Percentiles rank a stretch among this genome's conserved stretches.
These are phyloP conservation scores for Pristionchus fissidentatus DNA, from an alignment of 2,888 invertebrate species.

Conservation along the genomic window DNA sequence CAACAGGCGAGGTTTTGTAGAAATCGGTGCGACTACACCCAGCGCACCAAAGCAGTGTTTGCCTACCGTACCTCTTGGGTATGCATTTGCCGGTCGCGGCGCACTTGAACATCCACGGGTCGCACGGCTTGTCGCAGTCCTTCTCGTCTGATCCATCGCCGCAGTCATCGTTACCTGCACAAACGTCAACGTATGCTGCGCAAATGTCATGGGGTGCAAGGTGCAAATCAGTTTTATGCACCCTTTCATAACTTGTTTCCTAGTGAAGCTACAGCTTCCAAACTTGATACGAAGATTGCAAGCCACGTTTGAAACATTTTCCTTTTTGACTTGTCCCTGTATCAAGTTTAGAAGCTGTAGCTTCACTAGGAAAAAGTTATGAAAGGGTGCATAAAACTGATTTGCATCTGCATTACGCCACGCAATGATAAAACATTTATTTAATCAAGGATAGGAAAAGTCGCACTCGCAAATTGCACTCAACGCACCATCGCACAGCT, in stretches of 20 bases:
- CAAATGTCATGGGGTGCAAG: too few relatives aligned
- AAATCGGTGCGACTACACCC: neutral
- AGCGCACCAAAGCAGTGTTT: neutral
- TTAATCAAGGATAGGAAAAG: neutral
- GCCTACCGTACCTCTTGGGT: slow-evolving; percentile 83
- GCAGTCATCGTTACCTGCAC: slow-evolving; percentile 70
- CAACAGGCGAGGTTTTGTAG: neutral
- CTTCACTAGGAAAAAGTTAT: too few relatives aligned
- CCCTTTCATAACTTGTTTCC: too few relatives aligned
- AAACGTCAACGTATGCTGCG: too few relatives aligned
- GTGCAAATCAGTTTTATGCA: too few relatives aligned
- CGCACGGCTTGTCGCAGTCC: slow-evolving; percentile 75
- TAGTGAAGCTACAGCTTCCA: too few relatives aligned
- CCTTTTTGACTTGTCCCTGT: too few relatives aligned
- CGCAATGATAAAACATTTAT: neutral
- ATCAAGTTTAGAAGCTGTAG: too few relatives aligned
- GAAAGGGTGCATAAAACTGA: too few relatives aligned
- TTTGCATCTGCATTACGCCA: neutral
- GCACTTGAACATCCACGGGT: slow-evolving; percentile 76
- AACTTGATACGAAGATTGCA: too few relatives aligned
- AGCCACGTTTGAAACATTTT: too few relatives aligned
- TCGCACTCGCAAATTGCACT: neutral
- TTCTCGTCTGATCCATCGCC: slow-evolving; percentile 74
- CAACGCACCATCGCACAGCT: slow-evolving; percentile 86
- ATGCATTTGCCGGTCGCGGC: slow-evolving; percentile 82